Evolutionary conservation across 2,888 invertebrate genomes (phyloP).

Genomic region (Chymomyza fuscimana): DNA sequence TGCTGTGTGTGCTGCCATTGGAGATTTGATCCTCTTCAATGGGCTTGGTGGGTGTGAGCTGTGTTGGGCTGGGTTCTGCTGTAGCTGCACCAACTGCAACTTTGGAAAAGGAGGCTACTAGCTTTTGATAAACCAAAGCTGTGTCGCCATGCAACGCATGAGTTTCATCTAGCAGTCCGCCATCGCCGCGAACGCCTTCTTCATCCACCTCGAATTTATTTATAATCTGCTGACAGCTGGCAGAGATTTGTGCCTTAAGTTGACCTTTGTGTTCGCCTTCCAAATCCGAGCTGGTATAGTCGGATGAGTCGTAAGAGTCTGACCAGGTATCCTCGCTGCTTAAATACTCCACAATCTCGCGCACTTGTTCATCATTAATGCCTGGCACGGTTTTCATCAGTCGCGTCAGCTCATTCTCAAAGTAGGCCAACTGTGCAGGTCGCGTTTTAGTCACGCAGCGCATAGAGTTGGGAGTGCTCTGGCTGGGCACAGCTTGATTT

Average conservation of each 20-base stretch:
- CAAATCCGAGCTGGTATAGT: slow-evolving; percentile 93
- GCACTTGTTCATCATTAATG: slow-evolving; percentile 92
- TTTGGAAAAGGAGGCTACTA: slow-evolving; percentile 91
- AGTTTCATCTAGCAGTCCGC: slow-evolving; percentile 80
- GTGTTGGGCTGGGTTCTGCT: slow-evolving; percentile 45
- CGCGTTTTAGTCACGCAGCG: slow-evolving; percentile 81
- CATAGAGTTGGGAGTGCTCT: slow-evolving; percentile 52
- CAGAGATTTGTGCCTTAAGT: slow-evolving; percentile 91
- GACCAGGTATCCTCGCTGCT: slow-evolving; percentile 97
- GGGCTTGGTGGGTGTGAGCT: slow-evolving; percentile 31
- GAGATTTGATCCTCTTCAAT: slow-evolving; percentile 77
- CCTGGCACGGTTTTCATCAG: slow-evolving; percentile 96
- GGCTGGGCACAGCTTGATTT: slow-evolving; percentile 79
- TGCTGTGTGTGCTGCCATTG: slow-evolving; percentile 59
- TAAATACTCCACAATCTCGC: slow-evolving; percentile 94
- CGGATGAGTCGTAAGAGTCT: slow-evolving; percentile 95
- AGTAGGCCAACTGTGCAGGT: slow-evolving; percentile 92
- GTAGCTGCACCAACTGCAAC: slow-evolving; percentile 82
- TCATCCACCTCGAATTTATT: slow-evolving; percentile 89
- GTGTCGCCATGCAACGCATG: slow-evolving; percentile 86
- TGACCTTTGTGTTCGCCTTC: slow-evolving; percentile 87
- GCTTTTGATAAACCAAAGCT: slow-evolving; percentile 91
- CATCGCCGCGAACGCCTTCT: slow-evolving; percentile 81
- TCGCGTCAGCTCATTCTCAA: slow-evolving; percentile 92
- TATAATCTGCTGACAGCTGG: slow-evolving; percentile 92